These are phyloP conservation scores for Momotus momota DNA, from an alignment of 2,797 vertebrate genomes.

Conservation along the genomic window DNA sequence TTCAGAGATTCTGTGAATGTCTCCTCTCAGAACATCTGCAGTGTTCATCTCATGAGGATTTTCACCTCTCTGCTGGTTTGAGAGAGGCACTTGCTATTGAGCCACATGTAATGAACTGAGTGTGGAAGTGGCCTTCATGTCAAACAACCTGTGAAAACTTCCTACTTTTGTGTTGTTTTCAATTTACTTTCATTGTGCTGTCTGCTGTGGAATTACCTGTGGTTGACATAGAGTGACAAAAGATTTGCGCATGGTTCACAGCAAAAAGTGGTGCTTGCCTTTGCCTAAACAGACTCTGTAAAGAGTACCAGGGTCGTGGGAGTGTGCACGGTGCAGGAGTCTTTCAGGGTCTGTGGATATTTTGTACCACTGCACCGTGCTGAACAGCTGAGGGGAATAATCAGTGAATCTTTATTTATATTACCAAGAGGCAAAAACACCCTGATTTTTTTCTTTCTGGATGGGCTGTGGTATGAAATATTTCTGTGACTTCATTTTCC, in stretches of 20 bases:
- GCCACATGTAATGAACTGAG: accelerated
- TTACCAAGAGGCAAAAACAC: accelerated
- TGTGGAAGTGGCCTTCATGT: neutral
- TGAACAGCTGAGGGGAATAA: neutral
- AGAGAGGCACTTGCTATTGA: neutral
- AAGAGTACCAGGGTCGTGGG: accelerated
- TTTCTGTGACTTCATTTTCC: neutral
- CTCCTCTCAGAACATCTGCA: neutral
- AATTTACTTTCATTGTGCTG: accelerated
- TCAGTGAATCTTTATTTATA: neutral
- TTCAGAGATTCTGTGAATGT: neutral
- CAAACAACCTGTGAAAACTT: neutral
- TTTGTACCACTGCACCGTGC: neutral
- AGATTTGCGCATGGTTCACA: neutral
- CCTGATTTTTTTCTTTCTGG: neutral
- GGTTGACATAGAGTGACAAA: neutral
- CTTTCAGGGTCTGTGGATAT: neutral
- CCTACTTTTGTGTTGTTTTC: accelerated
- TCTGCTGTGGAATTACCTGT: neutral
- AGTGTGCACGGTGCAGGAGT: neutral
- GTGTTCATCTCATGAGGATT: neutral
- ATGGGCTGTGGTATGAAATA: neutral
- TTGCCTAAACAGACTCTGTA: neutral
- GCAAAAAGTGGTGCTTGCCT: neutral
- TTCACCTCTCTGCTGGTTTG: neutral